Conservation (phyloP, 2,888 invertebrate genomes). For the Agrypnus murinus region DNA sequence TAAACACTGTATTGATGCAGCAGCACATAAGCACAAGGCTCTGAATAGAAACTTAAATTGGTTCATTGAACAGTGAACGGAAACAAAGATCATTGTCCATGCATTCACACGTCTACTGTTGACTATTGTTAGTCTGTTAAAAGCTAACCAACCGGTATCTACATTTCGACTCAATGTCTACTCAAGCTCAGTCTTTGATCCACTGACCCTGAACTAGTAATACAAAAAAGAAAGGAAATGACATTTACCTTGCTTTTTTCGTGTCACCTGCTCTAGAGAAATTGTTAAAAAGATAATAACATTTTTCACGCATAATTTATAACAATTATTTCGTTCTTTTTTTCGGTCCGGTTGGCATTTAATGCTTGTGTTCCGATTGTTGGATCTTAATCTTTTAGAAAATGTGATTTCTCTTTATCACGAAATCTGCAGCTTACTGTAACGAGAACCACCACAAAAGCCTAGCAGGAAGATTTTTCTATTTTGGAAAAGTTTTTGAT, state of each 20-base stretch:
- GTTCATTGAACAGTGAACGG: conserved; percentile 51
- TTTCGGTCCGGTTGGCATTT: conserved; percentile 8
- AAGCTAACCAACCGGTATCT: conserved; percentile 31
- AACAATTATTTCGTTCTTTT: conserved; percentile 5
- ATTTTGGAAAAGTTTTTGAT: too few species aligned
- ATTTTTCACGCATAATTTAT: conserved; percentile 15
- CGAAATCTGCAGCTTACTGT: too few species aligned
- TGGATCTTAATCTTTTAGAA: too few species aligned
- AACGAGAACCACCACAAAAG: too few species aligned
- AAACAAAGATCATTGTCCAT: conserved; percentile 51
- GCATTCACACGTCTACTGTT: conserved; percentile 49
- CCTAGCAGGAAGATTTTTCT: too few species aligned
- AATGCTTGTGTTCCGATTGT: neutral
- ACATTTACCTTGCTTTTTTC: conserved; percentile 10
- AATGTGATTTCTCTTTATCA: too few species aligned
- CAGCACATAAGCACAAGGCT: conserved; percentile 26
- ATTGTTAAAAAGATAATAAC: neutral
- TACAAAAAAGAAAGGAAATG: neutral
- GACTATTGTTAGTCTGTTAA: conserved; percentile 33
- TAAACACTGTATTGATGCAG: conserved; percentile 6
- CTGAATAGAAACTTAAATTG: conserved; percentile 37
- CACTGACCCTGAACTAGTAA: conserved; percentile 33
- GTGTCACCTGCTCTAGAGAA: conserved; percentile 17
- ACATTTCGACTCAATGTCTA: conserved; percentile 12
- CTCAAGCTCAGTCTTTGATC: conserved; percentile 30